Evolutionary conservation across 2,888 invertebrate species (phyloP), one percentile per base, ranked within the genome.

Genomic region (Chrysotoxum bicinctum): DNA sequence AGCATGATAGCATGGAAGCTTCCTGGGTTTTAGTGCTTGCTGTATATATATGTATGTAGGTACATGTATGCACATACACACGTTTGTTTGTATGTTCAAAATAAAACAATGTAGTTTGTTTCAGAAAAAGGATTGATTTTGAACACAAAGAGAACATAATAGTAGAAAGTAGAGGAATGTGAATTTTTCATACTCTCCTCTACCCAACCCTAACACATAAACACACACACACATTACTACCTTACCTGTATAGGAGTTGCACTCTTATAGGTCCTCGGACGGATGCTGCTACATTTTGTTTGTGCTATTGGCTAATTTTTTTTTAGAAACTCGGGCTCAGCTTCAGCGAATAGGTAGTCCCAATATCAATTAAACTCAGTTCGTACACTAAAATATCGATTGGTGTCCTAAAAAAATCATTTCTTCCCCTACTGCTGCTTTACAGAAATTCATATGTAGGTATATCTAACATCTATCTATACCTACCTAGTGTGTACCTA

Each of bases 61-160:
- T n/a, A 8, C 30, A 16, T 54, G n/a, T n/a, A 10, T 16, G 16
- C 26, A 52, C 7, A n/a, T 26, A 32, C 5, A 10, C n/a, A 58
- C 12, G 7, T 23, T 21, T 37, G 35, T 37, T 35, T 7, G 58
- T 21, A 58, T 21, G 21, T 58, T 14, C 8, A 45, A 12, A 43
- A 43, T 32, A 54, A 52, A 62, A 62, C 60, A 73, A 73, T 37
- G 58, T 23, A 54, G 43, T 45, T 23, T 43, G 43, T 43, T 54
- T 43, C 45, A 40, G 30, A 48, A 43, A 50, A 60, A 73, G 52
- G 40, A 73, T n/a, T 30, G 62, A 52, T 64, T 64, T 64, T 30
- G 74, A 54, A 64, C 64, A 64, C 52, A 52, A 64, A 64, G 62
- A 52, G 74, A 30, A 54, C 40, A 37, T 43, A 54, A 52, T 43